Evolutionary conservation across 2,797 vertebrate species (phyloP).

Genomic region (Odontamblyopus rebecca): DNA sequence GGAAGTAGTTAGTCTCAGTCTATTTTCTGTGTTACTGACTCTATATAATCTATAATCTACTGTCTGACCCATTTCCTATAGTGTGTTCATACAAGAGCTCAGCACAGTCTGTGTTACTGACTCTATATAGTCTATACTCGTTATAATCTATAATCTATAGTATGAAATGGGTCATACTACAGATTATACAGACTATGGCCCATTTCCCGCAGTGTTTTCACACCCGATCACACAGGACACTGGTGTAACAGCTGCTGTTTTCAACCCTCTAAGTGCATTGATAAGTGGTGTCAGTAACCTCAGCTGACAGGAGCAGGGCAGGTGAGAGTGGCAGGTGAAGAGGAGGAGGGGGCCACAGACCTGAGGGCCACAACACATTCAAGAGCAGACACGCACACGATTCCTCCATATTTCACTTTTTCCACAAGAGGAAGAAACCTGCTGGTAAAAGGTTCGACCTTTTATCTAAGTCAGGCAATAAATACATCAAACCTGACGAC

Average conservation of each 20-base stretch:
- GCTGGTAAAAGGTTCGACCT: constrained; percentile 34
- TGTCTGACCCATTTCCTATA: too few species aligned
- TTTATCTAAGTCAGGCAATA: constrained; percentile 7
- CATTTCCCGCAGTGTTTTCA: not conserved
- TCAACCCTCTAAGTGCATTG: not conserved
- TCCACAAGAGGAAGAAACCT: constrained; percentile 16
- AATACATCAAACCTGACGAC: not conserved
- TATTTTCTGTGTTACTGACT: too few species aligned
- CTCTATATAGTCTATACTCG: too few species aligned
- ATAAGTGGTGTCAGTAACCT: not conserved
- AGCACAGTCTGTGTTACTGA: too few species aligned
- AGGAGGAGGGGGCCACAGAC: constrained; percentile 51
- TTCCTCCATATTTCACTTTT: constrained; percentile 26
- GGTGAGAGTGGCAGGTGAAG: constrained; percentile 37
- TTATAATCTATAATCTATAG: too few species aligned
- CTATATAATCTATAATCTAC: too few species aligned
- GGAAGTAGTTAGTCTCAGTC: too few species aligned
- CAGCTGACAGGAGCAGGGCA: not conserved
- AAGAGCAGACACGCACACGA: constrained; percentile 50
- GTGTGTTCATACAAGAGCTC: too few species aligned
- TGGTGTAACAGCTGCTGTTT: not conserved
- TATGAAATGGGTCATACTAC: too few species aligned
- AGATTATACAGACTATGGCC: not conserved
- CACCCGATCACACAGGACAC: not conserved
- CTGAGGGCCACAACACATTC: constrained; percentile 43